Evolutionary conservation across 2,113 vertebrate species (phyloP).

Genomic region (Miniopterus natalensis): DNA sequence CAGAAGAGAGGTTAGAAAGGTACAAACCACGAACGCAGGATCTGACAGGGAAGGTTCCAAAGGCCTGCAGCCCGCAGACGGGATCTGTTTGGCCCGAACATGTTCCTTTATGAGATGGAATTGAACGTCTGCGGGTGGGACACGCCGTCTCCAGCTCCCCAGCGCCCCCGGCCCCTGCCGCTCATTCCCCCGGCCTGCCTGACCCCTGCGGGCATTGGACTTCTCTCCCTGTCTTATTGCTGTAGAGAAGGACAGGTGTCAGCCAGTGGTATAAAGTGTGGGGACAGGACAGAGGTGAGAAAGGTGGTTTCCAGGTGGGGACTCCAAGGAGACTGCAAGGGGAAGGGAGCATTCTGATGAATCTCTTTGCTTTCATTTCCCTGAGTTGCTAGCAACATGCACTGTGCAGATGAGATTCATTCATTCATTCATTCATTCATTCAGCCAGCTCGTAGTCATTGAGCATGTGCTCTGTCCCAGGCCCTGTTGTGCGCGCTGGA

Average conservation of each 20-base stretch:
- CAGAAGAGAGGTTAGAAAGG: not conserved
- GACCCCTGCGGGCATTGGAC: not conserved
- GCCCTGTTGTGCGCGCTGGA: not conserved
- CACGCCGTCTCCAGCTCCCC: not conserved
- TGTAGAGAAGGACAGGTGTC: not conserved
- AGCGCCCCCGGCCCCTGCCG: not conserved
- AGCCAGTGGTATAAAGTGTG: not conserved
- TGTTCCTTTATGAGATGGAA: not conserved
- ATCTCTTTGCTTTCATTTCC: not conserved
- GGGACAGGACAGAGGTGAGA: not conserved
- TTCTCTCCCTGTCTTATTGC: not conserved
- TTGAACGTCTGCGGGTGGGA: not conserved
- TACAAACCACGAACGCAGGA: not conserved
- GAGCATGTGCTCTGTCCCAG: not conserved
- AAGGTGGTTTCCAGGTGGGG: not conserved
- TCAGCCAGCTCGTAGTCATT: not conserved
- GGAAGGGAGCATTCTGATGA: not conserved
- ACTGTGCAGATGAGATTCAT: not conserved
- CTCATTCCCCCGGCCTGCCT: not conserved
- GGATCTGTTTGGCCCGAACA: not conserved
- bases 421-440: not conserved
- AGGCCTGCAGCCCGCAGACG: not conserved
- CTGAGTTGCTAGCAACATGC: not conserved
- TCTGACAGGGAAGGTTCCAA: not conserved
- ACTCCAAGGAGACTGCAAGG: not conserved